Evolutionary conservation across 2,888 invertebrate species (phyloP).

Genomic region (Cheilosia pagana): DNA sequence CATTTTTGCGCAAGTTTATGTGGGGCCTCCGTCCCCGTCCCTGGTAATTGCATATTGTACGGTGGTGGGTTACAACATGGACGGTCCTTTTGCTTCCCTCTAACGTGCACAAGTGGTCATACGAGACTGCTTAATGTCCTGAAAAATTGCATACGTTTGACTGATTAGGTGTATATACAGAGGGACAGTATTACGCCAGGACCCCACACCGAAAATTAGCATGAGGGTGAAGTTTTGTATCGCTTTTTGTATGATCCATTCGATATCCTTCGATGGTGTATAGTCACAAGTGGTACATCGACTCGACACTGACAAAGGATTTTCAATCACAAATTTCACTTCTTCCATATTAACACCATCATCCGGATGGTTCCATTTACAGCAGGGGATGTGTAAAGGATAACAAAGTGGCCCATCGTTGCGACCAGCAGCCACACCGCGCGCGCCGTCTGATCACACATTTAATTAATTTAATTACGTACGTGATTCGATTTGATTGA

Average conservation of each 20-base stretch:
- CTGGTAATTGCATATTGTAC: constrained; percentile 72
- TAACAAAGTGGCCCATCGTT: constrained; percentile 65
- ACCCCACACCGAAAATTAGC: constrained; percentile 53
- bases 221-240: constrained; percentile 58
- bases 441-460: constrained; percentile 58
- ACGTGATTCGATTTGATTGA: constrained; percentile 74
- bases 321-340: constrained; percentile 34
- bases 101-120: constrained; percentile 61
- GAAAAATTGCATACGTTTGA: constrained; percentile 74
- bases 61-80: constrained; percentile 33
- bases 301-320: constrained; percentile 55
- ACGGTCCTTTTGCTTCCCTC: background rate
- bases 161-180: constrained; percentile 54
- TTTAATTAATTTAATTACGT: constrained; percentile 75
- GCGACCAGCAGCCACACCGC: constrained; percentile 29
- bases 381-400: constrained; percentile 10
- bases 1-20: constrained; percentile 38
- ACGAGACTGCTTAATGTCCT: constrained; percentile 72
- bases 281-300: constrained; percentile 34
- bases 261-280: constrained; percentile 45
- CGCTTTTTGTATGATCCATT: constrained; percentile 55
- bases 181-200: constrained; percentile 13
- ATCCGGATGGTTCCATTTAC: background rate
- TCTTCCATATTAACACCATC: constrained; percentile 47
- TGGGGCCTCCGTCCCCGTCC: constrained; percentile 22